Evolutionary conservation across 1,140 invertebrate species (phyloP), one percentile per base, ranked within the genome.

Genomic region (Pachypsylla venusta): DNA sequence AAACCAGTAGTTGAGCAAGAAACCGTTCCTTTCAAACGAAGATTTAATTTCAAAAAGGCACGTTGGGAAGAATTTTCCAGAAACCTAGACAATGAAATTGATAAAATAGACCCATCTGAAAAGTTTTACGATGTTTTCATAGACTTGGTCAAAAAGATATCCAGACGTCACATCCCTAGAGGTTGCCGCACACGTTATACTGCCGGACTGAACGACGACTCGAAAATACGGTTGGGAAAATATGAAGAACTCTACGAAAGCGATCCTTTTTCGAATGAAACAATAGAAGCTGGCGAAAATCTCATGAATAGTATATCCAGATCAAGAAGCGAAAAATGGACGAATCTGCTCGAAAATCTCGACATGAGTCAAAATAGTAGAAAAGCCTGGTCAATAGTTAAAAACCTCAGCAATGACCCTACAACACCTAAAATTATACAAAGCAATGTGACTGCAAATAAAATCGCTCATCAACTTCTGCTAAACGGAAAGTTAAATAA

Each of bases 1-100:
- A 48, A 20, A 2, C 7, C 30, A 40, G 28, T 22, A 22, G 28
- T 58, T 14, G 53, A 42, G 28, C 13, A 13, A 24, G 22, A 58
- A n/a, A 53, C 25, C 10, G 26, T 35, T 22, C 57, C 57, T 12
- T 58, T 53, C 57, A 40, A 40, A 58, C 48, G 39, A 26, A 40
- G 57, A 40, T 58, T 25, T 48, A 58, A 58, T 13, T 58, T 58
- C 25, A 42, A 26, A 48, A 58, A 58, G 14, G 39, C 40, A 25
- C 25, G 48, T 25, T 58, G 39, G 56, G 4, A 20, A 12, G 14
- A 26, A 24, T 10, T 13, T 54, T 2, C 54, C 28, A 25, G 39
- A 27, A 14, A 16, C 1, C 28, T 57, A 22, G 56, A 57, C 39
- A 39, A 39, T 13, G 24, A 57, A 57, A 12, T 57, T 19, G 22